Evolutionary conservation across 1,140 invertebrate species (phyloP), one percentile per base, ranked within the genome.

Genomic region (Ganaspis sp.): DNA sequence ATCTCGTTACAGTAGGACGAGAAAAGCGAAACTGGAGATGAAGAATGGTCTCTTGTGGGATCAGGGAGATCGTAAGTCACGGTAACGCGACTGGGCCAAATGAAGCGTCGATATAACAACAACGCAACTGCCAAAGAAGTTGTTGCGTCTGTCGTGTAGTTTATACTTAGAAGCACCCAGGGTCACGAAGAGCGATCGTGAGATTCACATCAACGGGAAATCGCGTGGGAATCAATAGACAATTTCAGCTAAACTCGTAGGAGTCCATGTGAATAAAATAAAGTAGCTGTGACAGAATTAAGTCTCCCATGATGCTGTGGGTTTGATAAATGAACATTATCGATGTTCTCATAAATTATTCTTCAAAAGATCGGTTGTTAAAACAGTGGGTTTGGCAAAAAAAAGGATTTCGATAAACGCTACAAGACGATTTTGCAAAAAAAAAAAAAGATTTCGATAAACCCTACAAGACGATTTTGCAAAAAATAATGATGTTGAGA

Each of bases 51-150:
- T 69, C 73, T 77, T 64, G 11, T 64, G 58, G 26, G 64, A 85
- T 82, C 76, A 78, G 79, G 72, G 77, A 74, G 69, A 81, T 74
- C 80, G 82, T 85, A 86, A 76, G 79, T 87, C 84, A 86, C 76
- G 74, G 80, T 75, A 84, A 85, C 82, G 82, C 80, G 86, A 81
- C 83, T 84, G 84, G 79, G 83, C 84, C 86, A 87, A 89, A 87
- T 84, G 84, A 86, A 81, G 83, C 81, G 83, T 85, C 84, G 83
- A 88, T 88, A 84, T 84, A 85, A 85, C 87, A 85, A 85, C 87
- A 82, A 85, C 21, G 45, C 76, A 79, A 76, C 81, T 86, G 86
- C 83, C 85, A 85, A 86, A 82, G 76, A 75, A 78, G 81, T 84
- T 84, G 85, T 83, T 80, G 81, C 77, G 73, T 83, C 77, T 79